These are phyloP conservation scores for Gyrodactylus bullatarudis DNA, from an alignment of 1,140 invertebrate genomes.

Conservation along the genomic window DNA sequence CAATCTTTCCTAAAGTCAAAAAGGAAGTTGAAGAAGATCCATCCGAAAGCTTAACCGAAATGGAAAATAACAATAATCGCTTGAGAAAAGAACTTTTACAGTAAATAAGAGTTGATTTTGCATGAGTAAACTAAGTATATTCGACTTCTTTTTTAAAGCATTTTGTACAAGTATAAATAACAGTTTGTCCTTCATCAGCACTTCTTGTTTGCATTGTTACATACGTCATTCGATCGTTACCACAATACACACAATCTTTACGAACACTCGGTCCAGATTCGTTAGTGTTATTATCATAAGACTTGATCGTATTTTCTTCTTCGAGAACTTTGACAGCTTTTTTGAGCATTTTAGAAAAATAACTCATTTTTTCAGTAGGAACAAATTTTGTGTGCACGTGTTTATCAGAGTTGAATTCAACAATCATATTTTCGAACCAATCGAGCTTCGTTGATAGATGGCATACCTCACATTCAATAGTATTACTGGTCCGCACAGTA, in stretches of 20 bases:
- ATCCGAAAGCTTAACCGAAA: not conserved
- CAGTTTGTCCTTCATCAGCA: slow-evolving; percentile 91
- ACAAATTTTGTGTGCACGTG: not conserved
- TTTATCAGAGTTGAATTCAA: not conserved
- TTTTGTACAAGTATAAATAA: slow-evolving; percentile 73
- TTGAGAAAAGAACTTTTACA: not conserved
- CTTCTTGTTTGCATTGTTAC: slow-evolving; percentile 63
- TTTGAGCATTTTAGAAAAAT: not conserved
- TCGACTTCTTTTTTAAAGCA: slow-evolving; percentile 26
- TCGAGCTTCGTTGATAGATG: not conserved
- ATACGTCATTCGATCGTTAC: slow-evolving; percentile 61
- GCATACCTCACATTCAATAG: not conserved
- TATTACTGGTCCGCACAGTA: not conserved
- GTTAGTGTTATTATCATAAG: not conserved
- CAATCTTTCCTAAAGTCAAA: not conserved
- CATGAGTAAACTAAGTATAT: not conserved
- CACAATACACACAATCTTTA: slow-evolving; percentile 41
- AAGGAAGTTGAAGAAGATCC: too few relatives aligned
- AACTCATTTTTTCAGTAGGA: not conserved
- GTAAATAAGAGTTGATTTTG: not conserved
- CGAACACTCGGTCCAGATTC: slow-evolving; percentile 15
- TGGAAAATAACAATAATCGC: not conserved
- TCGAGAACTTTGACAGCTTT: not conserved
- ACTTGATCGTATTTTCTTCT: not conserved
- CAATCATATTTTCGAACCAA: slow-evolving; percentile 1